Evolutionary conservation across 2,797 vertebrate genomes (phyloP), one percentile per base, ranked within the genome.

Genomic region (Cirrhinus molitorella): DNA sequence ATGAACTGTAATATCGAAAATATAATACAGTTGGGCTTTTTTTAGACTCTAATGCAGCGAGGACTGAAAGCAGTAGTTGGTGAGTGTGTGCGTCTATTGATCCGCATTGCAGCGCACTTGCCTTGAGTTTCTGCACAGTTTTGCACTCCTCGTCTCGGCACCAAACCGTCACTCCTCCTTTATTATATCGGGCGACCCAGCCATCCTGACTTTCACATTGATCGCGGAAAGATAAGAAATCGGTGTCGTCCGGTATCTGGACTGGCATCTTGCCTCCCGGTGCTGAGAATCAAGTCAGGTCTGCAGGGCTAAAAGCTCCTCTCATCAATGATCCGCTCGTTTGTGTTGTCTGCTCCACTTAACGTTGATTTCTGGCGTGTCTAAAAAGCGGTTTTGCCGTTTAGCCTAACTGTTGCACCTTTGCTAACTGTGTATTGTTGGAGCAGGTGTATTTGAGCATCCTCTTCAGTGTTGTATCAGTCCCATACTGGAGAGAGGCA

Each of bases 201-300:
- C 96, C 96, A 0, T 96, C 96, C 1, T 87, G 77, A 85, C 85
- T 94, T 89, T 96, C 94, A 5, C 95, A 96, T 90, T 96, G 93
- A 0, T 95, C 94, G 85, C 94, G 95, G 91, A 98, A 98, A 14
- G 95, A 95, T 59, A 91, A 93, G 93, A 96, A 96, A 89, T 96
- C 94, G 14, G 94, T 91, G 91, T 97, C 95, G 72, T 97, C 96
- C 4, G 95, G 96, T 90, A 96, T 95, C 87, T 96, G 96, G 66
- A 96, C 95, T 79, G 94, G 93, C 95, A 96, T 95, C 83, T 88
- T 87, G 87, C 70, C 61, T 81, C 63, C 53, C 49, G 71, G 81
- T 74, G 73, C 61, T 73, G 73, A 57, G 71, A 59, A 81, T 88
- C 31, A 43, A 43, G 75, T 72, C 61, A 80, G 65, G 68, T 53